Conservation (phyloP, 2,888 invertebrate genomes). For the Anoplius nigerrimus region DNA sequence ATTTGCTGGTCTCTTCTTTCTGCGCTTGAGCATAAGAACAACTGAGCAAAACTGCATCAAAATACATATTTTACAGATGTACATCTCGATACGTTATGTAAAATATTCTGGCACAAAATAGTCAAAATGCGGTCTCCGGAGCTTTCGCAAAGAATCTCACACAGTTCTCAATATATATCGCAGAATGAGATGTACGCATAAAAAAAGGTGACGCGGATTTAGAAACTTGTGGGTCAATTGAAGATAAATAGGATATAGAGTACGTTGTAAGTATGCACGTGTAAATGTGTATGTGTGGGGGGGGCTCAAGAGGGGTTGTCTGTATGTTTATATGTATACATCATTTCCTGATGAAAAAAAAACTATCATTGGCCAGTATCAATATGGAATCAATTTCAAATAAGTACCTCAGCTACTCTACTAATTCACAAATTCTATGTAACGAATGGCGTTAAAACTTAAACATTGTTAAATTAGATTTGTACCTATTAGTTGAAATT, state of each 20-base stretch:
- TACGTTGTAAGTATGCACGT: neutral
- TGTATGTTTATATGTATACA: no score
- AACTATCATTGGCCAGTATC: no score
- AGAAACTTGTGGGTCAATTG: neutral
- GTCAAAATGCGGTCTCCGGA: neutral
- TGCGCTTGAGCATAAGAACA: slow-evolving; percentile 60
- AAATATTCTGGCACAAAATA: neutral
- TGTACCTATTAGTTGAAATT: neutral
- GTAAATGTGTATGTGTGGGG: neutral
- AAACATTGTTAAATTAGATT: neutral
- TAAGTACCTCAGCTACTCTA: neutral
- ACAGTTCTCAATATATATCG: slow-evolving; percentile 2
- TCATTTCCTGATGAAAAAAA: neutral
- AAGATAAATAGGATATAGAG: neutral
- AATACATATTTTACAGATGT: slow-evolving; percentile 49
- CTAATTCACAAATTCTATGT: neutral
- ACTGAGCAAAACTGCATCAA: slow-evolving; percentile 64
- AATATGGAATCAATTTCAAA: neutral
- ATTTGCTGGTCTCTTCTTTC: slow-evolving; percentile 20
- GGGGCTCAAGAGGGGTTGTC: no score
- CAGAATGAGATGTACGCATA: neutral
- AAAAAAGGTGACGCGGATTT: neutral
- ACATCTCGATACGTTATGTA: slow-evolving; percentile 9
- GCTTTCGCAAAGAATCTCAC: neutral
- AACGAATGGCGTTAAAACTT: neutral